Evolutionary conservation across 2,113 vertebrate genomes (phyloP).

Genomic region (Chauna torquata): DNA sequence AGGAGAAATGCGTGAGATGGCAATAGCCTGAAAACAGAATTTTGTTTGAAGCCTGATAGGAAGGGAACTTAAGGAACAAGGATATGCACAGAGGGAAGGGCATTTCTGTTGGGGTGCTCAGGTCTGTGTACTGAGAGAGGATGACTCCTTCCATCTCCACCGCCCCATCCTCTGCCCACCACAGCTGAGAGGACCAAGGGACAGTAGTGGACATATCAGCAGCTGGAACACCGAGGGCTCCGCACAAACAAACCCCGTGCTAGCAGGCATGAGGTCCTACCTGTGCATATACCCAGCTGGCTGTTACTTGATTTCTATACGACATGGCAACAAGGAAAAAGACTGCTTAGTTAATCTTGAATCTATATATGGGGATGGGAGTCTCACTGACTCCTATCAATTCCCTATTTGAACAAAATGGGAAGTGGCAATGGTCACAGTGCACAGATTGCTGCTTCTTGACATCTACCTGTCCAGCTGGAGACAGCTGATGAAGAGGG

Average conservation of each 20-base stretch:
- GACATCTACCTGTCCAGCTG: neutral
- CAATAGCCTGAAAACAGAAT: neutral
- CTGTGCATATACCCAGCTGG: neutral
- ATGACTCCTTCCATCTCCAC: neutral
- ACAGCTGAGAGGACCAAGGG: neutral
- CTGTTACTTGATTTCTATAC: neutral
- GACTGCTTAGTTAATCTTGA: neutral
- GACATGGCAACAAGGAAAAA: neutral
- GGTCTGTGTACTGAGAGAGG: neutral
- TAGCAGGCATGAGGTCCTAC: neutral
- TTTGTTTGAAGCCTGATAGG: neutral
- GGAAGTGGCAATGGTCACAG: neutral
- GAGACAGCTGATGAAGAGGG: neutral
- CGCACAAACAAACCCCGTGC: neutral
- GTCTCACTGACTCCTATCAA: neutral
- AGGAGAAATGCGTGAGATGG: neutral
- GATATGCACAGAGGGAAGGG: neutral
- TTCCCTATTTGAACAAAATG: neutral
- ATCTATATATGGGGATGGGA: neutral
- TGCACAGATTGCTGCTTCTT: neutral
- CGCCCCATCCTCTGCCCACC: neutral
- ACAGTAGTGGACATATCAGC: no score
- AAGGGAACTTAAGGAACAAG: neutral
- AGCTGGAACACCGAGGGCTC: neutral
- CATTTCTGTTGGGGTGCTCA: neutral